phyloP scores from a whole-genome alignment of 2,888 invertebrate species.

The Stenodema calcarata region DNA sequence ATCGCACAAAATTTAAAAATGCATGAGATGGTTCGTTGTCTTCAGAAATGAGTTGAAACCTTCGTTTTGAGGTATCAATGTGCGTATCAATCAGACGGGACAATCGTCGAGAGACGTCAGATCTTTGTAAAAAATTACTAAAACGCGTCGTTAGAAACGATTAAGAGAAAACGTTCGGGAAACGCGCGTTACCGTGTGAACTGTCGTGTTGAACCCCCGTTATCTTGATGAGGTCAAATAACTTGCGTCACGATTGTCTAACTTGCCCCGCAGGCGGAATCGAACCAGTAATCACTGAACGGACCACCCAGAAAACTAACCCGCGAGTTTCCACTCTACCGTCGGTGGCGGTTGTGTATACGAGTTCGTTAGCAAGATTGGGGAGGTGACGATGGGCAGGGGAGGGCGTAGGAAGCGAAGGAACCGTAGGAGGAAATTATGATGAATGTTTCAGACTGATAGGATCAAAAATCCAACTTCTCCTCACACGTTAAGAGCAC shows the following conservation, averaged over 20 bases:
- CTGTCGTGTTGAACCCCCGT: not conserved
- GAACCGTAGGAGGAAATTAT: not conserved
- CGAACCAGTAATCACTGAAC: not conserved
- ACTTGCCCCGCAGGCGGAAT: not conserved
- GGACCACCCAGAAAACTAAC: not conserved
- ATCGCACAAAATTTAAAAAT: no score
- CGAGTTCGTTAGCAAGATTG: not conserved
- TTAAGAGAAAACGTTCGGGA: not conserved
- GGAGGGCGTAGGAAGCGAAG: not conserved
- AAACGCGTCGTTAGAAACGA: no score
- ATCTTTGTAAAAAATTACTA: no score
- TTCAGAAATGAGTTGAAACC: no score
- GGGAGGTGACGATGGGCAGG: not conserved
- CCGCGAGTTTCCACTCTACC: not conserved
- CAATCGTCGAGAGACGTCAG: no score
- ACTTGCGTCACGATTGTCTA: constrained; percentile 15
- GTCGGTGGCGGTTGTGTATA: not conserved
- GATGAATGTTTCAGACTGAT: no score
- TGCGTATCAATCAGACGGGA: no score
- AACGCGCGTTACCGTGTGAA: not conserved
- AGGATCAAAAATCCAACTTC: no score
- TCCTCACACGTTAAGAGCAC: no score
- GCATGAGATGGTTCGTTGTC: no score
- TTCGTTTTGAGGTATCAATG: no score
- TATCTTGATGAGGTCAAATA: constrained; percentile 4